phyloP scores from a whole-genome alignment of 2,113 vertebrate genomes.

The Trematocara stigmaticum region DNA sequence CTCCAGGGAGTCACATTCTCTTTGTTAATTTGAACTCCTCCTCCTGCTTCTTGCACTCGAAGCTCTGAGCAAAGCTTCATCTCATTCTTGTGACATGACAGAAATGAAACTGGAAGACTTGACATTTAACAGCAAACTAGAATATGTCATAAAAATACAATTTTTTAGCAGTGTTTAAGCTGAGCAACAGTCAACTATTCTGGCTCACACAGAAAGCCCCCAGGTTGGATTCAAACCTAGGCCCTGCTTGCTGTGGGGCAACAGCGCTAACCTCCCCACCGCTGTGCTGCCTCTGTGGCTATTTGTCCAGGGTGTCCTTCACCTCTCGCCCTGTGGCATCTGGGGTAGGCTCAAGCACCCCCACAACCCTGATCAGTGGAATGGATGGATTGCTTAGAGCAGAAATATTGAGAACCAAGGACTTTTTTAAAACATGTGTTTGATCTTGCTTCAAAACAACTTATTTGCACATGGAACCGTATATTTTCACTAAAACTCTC shows the following conservation, averaged over 20 bases:
- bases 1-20: constrained; percentile 22
- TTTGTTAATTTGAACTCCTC: constrained; percentile 36
- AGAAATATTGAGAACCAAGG: not conserved
- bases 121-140: not conserved
- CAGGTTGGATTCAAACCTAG: not conserved
- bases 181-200: not conserved
- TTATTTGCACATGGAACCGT: not conserved
- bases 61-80: not conserved
- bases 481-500: not conserved
- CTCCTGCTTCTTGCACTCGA: constrained; percentile 3
- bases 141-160: not conserved
- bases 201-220: not conserved
- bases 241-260: accelerated
- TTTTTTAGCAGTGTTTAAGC: not conserved
- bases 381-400: not conserved
- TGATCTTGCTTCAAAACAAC: not conserved
- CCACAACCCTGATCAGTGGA: not conserved
- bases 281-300: not conserved
- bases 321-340: not conserved
- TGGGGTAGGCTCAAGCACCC: not conserved
- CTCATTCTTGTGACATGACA: not conserved
- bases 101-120: not conserved
- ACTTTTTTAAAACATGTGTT: not conserved
- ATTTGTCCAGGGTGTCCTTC: not conserved
- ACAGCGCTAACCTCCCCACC: accelerated